Percentiles rank a stretch among this genome's conserved stretches.
Evolutionary conservation across 2,797 vertebrate species (phyloP).

Genomic region (Cebuella pygmaea): DNA sequence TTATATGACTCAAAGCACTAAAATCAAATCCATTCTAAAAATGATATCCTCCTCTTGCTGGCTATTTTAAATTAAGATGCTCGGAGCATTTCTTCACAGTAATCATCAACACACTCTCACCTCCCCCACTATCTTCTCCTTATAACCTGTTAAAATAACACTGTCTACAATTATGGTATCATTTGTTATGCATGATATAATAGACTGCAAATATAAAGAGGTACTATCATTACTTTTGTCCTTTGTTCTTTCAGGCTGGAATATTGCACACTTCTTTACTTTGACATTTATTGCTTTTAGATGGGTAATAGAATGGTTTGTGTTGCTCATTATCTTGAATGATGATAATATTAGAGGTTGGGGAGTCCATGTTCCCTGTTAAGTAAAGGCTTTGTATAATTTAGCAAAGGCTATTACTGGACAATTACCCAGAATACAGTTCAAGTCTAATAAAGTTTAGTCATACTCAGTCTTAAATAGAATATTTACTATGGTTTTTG

Average conservation of each 20-base stretch:
- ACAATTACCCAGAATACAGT: constrained; percentile 87
- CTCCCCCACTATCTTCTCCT: constrained; percentile 59
- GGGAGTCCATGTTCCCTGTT: constrained; percentile 83
- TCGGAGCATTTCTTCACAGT: constrained; percentile 62
- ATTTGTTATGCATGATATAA: constrained; percentile 87
- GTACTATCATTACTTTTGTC: constrained; percentile 87
- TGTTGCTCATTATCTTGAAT: constrained; percentile 88
- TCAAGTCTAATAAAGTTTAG: constrained; percentile 84
- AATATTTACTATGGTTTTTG: constrained; percentile 78
- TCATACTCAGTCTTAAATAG: constrained; percentile 81
- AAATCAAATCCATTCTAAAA: constrained; percentile 35
- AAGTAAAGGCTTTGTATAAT: constrained; percentile 85
- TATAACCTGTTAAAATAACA: constrained; percentile 84
- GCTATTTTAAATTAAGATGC: constrained; percentile 56
- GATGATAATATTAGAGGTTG: constrained; percentile 87
- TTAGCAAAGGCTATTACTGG: constrained; percentile 87
- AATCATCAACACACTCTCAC: constrained; percentile 57
- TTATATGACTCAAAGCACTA: constrained; percentile 5
- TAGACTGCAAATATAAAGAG: constrained; percentile 86
- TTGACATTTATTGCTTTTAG: constrained; percentile 88
- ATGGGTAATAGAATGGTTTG: constrained; percentile 88
- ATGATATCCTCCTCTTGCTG: constrained; percentile 30
- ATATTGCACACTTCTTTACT: constrained; percentile 89
- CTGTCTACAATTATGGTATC: constrained; percentile 81
- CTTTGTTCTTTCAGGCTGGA: constrained; percentile 86